phyloP scores from a whole-genome alignment of 2,797 vertebrate species.

The Eutrigla gurnardus region DNA sequence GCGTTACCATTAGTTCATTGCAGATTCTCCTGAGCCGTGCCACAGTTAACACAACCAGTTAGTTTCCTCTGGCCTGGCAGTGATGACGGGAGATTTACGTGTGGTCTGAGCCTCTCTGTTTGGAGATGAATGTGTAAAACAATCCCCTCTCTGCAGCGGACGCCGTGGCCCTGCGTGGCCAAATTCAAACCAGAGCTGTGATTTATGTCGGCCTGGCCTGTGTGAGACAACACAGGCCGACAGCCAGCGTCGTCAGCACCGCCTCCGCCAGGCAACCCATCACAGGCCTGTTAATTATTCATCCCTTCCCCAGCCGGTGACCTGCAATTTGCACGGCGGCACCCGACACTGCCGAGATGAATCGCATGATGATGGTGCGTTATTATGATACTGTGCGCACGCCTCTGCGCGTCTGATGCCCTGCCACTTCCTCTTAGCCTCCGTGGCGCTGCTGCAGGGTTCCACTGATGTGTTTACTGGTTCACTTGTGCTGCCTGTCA shows the following conservation, averaged over 20 bases:
- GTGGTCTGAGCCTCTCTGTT: constrained; percentile 3
- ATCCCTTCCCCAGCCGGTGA: constrained; percentile 32
- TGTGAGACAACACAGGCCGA: constrained; percentile 35
- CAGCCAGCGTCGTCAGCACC: constrained; percentile 12
- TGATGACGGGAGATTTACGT: constrained; percentile 26
- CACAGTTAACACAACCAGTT: constrained; percentile 19
- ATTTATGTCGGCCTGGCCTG: constrained; percentile 46
- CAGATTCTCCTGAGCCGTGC: neutral
- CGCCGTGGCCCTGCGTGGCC: constrained; percentile 5
- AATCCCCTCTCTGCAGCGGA: constrained; percentile 8
- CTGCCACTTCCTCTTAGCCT: constrained; percentile 37
- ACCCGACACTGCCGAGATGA: constrained; percentile 23
- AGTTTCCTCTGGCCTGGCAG: constrained; percentile 7
- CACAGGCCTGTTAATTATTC: constrained; percentile 45
- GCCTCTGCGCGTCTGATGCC: constrained; percentile 4
- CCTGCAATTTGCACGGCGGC: constrained; percentile 39
- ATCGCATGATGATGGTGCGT: constrained; percentile 21
- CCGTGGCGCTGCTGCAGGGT: constrained; percentile 31
- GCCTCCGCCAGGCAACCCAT: constrained; percentile 24
- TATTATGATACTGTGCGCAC: constrained; percentile 27
- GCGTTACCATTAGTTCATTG: constrained; percentile 32
- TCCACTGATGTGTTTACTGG: constrained; percentile 4
- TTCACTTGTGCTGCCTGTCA: neutral
- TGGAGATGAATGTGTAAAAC: constrained; percentile 46
- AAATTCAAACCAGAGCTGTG: constrained; percentile 16